Conservation (phyloP, 2,113 vertebrate species). For the Malurus elegans region DNA sequence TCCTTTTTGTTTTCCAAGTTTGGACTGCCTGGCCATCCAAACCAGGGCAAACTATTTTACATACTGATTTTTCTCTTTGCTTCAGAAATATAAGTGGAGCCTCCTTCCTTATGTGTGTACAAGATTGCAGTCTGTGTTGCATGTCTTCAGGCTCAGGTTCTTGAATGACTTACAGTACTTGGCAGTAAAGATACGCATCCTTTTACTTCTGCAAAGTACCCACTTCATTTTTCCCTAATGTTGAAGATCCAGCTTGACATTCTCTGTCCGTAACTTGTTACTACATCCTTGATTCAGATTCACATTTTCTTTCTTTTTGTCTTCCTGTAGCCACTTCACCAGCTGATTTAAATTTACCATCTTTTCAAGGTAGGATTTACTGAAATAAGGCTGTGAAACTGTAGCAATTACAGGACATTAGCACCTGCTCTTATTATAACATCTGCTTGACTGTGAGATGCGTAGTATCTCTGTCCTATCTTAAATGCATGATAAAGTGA, state of each 20-base stretch:
- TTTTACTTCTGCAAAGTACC: not conserved
- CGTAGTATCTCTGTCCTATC: not conserved
- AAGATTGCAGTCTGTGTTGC: not conserved
- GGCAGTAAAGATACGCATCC: not conserved
- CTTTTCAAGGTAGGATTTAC: conserved; percentile 52
- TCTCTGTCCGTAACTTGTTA: not conserved
- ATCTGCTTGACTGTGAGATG: not conserved
- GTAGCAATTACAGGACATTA: not conserved
- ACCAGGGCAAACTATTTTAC: not conserved
- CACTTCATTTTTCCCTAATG: not conserved
- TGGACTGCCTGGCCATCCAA: not conserved
- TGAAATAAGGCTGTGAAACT: not conserved
- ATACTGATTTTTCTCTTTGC: not conserved
- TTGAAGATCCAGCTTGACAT: not conserved
- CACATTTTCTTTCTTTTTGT: conserved; percentile 48
- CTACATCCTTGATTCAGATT: not conserved
- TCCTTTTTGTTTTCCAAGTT: not conserved
- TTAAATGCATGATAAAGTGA: not conserved
- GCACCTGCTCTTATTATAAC: not conserved
- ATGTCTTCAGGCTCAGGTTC: not conserved
- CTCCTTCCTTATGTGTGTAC: not conserved
- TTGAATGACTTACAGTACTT: not conserved
- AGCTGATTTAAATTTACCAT: conserved; percentile 42
- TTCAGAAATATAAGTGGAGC: not conserved
- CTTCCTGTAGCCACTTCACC: conserved; percentile 47